These are phyloP conservation scores for Muraenolepis orangiensis DNA, from an alignment of 2,797 vertebrate genomes.

Conservation along the genomic window DNA sequence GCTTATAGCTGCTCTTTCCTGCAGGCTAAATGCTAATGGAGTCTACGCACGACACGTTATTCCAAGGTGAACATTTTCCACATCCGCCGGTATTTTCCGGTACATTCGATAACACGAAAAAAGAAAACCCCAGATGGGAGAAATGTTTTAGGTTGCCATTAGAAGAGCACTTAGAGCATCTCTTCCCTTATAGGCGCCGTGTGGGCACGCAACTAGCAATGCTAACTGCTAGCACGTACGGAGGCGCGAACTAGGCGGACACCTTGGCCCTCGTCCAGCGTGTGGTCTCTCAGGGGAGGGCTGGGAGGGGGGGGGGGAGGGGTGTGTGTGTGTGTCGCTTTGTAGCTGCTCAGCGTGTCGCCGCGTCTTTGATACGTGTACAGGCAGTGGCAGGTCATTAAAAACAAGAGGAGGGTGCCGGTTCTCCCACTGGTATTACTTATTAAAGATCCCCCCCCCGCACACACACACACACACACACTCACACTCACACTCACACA, in stretches of 20 bases:
- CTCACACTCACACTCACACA: too few species aligned
- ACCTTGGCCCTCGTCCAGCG: not conserved
- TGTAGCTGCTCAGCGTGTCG: not conserved
- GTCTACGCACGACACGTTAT: not conserved
- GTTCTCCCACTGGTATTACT: not conserved
- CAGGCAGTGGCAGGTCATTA: not conserved
- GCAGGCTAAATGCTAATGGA: too few species aligned
- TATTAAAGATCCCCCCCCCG: too few species aligned
- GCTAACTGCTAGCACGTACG: not conserved
- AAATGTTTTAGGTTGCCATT: too few species aligned
- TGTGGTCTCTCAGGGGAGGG: not conserved
- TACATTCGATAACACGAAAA: not conserved
- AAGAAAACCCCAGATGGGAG: not conserved
- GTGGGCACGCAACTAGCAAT: not conserved
- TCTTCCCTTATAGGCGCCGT: too few species aligned
- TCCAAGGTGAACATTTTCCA: not conserved
- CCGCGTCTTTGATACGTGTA: not conserved
- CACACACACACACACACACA: too few species aligned
- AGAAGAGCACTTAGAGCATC: too few species aligned
- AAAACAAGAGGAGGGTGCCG: slow-evolving; percentile 1
- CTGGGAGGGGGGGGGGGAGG: too few species aligned
- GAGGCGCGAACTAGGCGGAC: not conserved
- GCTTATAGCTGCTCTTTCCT: not conserved
- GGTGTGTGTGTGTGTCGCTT: too few species aligned
- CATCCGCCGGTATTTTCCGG: not conserved